Conservation (phyloP, 2,113 vertebrate genomes). For the Phaethornis superciliosus region DNA sequence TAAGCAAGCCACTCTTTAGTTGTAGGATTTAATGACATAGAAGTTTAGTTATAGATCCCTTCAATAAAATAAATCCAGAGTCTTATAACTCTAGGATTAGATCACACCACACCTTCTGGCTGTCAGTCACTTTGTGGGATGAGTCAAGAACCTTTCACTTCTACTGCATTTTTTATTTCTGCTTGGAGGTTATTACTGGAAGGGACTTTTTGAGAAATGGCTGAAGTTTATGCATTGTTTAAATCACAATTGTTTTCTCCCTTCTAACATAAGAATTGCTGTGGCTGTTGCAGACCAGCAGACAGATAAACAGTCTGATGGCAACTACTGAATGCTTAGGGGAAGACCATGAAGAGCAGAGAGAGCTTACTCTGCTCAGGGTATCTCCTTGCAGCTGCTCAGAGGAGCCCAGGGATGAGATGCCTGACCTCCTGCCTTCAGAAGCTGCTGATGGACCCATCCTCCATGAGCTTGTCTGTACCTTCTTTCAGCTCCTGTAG, state of each 20-base stretch:
- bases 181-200: background rate
- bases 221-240: background rate
- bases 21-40: background rate
- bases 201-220: background rate
- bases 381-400: background rate
- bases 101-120: background rate
- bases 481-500: background rate
- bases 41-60: background rate
- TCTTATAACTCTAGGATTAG: background rate
- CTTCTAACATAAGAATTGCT: background rate
- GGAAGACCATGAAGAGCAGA: background rate
- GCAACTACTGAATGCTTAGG: background rate
- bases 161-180: background rate
- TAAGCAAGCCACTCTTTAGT: background rate
- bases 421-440: background rate
- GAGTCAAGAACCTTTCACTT: background rate
- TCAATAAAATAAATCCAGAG: background rate
- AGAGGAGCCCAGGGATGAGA: background rate
- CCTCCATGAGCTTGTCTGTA: background rate
- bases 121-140: background rate
- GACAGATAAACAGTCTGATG: background rate
- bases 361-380: fast-evolving
- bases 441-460: background rate
- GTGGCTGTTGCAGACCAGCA: background rate
- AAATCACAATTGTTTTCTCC: background rate